Conservation (phyloP, 1,140 invertebrate genomes). For the Philopotamus ludificatus region DNA sequence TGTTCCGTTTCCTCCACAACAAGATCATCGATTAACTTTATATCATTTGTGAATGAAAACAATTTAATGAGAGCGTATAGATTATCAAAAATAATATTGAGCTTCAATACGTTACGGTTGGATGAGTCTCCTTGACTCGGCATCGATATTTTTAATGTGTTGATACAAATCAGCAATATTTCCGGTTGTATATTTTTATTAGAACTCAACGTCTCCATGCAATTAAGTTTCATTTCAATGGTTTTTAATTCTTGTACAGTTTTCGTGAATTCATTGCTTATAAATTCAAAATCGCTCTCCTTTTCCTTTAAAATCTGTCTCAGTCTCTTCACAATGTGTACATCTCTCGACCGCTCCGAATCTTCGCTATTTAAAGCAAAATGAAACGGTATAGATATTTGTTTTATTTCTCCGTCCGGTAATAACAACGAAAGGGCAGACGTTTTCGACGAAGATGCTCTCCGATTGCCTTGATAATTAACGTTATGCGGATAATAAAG, state of each 20-base stretch:
- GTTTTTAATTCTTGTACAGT: constrained; percentile 70
- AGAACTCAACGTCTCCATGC: constrained; percentile 67
- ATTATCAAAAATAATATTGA: constrained; percentile 43
- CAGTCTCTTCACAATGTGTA: constrained; percentile 82
- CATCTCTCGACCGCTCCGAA: constrained; percentile 80
- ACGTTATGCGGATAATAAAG: constrained; percentile 58
- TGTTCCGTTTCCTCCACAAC: neutral
- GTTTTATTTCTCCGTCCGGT: constrained; percentile 75
- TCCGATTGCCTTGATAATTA: constrained; percentile 54
- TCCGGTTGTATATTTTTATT: constrained; percentile 62
- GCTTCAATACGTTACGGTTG: constrained; percentile 35
- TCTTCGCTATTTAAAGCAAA: constrained; percentile 83
- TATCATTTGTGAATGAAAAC: constrained; percentile 30
- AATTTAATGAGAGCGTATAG: constrained; percentile 33
- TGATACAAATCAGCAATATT: constrained; percentile 55
- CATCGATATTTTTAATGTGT: constrained; percentile 52
- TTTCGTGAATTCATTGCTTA: constrained; percentile 54
- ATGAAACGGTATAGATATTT: constrained; percentile 86
- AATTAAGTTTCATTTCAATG: constrained; percentile 68
- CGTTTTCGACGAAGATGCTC: constrained; percentile 56
- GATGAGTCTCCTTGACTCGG: constrained; percentile 38
- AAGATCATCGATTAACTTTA: constrained; percentile 1
- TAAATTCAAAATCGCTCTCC: constrained; percentile 51
- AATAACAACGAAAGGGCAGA: constrained; percentile 75
- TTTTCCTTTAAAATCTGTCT: constrained; percentile 63